phyloP scores from a whole-genome alignment of 2,797 vertebrate species.

The Siniperca obscura region DNA sequence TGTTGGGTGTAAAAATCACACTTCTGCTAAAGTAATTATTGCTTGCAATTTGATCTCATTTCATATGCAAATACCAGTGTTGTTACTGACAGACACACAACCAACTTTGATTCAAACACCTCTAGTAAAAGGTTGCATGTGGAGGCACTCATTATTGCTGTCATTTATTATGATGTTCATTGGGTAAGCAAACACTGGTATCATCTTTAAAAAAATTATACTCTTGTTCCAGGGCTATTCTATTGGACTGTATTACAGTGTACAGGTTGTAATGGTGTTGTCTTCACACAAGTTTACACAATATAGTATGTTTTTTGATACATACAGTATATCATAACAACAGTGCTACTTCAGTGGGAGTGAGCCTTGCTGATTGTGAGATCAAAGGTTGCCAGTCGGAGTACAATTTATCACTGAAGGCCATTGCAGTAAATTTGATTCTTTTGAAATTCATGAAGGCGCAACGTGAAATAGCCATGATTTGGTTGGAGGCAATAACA shows the following conservation, averaged over 20 bases:
- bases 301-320: background rate
- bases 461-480: conserved; percentile 11
- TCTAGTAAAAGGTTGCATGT: background rate
- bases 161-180: background rate
- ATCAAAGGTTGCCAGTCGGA: conserved; percentile 47
- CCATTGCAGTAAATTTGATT: conserved; percentile 38
- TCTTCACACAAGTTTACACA: background rate
- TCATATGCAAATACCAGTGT: conserved; percentile 12
- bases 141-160: background rate
- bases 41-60: conserved; percentile 8
- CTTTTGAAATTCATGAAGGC: conserved; percentile 47
- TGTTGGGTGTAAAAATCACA: background rate
- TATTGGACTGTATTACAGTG: background rate
- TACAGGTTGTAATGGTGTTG: background rate
- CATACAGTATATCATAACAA: background rate
- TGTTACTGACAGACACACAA: background rate
- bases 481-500: background rate
- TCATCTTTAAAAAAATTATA: background rate
- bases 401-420: conserved; percentile 29
- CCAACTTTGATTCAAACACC: background rate
- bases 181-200: background rate
- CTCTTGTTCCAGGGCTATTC: background rate
- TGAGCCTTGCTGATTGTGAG: conserved; percentile 22
- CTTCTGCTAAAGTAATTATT: background rate
- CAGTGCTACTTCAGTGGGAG: conserved; percentile 3